These are phyloP conservation scores for Melanocharis versteri DNA, from an alignment of 2,113 vertebrate genomes.

Conservation along the genomic window DNA sequence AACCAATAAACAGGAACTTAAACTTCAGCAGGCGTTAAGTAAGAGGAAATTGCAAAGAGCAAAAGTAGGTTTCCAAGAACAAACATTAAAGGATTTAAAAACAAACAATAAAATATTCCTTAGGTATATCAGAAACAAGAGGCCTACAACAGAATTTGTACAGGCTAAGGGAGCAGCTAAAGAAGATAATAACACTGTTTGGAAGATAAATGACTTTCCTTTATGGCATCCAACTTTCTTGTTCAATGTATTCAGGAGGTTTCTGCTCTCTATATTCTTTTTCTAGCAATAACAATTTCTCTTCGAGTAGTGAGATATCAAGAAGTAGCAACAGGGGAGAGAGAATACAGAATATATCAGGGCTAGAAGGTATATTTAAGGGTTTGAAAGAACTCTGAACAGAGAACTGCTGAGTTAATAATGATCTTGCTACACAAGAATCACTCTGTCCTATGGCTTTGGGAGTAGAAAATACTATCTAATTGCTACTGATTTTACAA, in stretches of 20 bases:
- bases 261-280: neutral
- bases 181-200: neutral
- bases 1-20: constrained; percentile 66
- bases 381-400: neutral
- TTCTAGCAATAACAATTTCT: neutral
- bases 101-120: constrained; percentile 56
- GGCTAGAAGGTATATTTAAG: neutral
- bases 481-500: neutral
- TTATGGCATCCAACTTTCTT: neutral
- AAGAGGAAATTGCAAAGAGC: constrained; percentile 62
- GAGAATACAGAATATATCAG: neutral
- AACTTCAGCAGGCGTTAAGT: constrained; percentile 54
- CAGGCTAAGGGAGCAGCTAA: neutral
- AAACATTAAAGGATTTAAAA: constrained; percentile 51
- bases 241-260: neutral
- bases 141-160: neutral
- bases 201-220: neutral
- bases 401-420: neutral
- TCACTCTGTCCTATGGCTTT: neutral
- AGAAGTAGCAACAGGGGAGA: neutral
- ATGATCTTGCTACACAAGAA: neutral
- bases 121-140: constrained; percentile 18
- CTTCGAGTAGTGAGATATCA: neutral
- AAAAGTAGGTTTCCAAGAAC: constrained; percentile 47
- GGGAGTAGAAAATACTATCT: neutral